Conservation (phyloP, 2,797 vertebrate species). For the Lates japonicus region DNA sequence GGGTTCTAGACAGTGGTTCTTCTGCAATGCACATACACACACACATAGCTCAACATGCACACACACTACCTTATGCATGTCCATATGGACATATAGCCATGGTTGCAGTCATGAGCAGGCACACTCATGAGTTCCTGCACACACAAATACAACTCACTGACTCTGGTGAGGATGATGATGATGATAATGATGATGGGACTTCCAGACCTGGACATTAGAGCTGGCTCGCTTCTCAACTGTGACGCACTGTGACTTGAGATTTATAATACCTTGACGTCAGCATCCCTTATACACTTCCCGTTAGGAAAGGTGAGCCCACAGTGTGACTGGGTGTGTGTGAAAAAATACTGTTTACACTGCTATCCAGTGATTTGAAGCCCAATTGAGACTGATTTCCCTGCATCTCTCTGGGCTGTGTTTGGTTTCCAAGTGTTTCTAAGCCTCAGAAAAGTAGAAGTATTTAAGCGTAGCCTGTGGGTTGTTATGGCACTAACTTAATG, state of each 20-base stretch:
- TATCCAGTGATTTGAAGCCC: slow-evolving; percentile 32
- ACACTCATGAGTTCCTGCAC: neutral
- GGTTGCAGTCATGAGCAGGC: slow-evolving; percentile 5
- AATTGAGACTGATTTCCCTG: slow-evolving; percentile 22
- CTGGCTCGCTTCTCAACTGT: slow-evolving; percentile 50
- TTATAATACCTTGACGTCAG: slow-evolving; percentile 73
- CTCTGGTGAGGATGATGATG: slow-evolving; percentile 59
- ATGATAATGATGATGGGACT: slow-evolving; percentile 74
- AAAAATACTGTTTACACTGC: slow-evolving; percentile 13
- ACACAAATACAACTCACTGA: slow-evolving; percentile 12
- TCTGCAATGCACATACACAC: neutral
- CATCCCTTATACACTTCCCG: slow-evolving; percentile 49
- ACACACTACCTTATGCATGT: neutral
- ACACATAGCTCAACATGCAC: neutral
- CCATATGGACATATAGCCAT: slow-evolving; percentile 15
- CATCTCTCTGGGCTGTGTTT: slow-evolving; percentile 20
- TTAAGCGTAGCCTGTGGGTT: slow-evolving; percentile 23
- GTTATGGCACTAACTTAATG: slow-evolving; percentile 30
- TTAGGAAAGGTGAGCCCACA: slow-evolving; percentile 58
- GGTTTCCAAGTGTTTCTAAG: slow-evolving; percentile 32
- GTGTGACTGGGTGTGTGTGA: neutral
- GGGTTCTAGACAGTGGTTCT: neutral
- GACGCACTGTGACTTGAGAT: slow-evolving; percentile 63
- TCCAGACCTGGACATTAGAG: slow-evolving; percentile 72
- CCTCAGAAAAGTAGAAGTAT: slow-evolving; percentile 21